These are phyloP conservation scores for Chymomyza caudatula DNA, from an alignment of 2,888 invertebrate species.

Conservation along the genomic window DNA sequence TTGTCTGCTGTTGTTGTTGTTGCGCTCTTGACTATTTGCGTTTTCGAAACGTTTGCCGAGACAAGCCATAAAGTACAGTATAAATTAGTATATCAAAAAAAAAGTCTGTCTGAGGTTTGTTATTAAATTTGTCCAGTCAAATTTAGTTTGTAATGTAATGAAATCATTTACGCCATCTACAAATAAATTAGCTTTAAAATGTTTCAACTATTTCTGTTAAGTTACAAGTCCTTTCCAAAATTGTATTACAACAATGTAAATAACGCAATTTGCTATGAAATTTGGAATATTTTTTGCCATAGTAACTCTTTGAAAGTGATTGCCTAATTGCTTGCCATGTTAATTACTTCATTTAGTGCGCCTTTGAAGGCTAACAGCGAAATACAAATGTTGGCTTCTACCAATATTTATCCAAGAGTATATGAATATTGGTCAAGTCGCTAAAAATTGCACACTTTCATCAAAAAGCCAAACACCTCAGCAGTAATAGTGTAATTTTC, in stretches of 20 bases:
- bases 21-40: conserved; percentile 5
- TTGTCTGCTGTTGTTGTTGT: conserved; percentile 10
- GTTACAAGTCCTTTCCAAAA: not conserved
- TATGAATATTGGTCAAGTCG: too few species aligned
- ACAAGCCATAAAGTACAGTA: not conserved
- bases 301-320: not conserved
- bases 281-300: not conserved
- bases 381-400: too few species aligned
- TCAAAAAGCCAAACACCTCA: too few species aligned
- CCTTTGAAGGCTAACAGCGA: too few species aligned
- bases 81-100: not conserved
- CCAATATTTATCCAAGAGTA: too few species aligned
- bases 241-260: not conserved
- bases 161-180: not conserved
- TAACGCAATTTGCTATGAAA: not conserved
- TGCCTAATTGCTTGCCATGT: not conserved
- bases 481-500: too few species aligned
- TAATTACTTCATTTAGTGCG: not conserved
- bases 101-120: not conserved
- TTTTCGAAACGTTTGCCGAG: conserved; percentile 13
- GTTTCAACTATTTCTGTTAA: too few species aligned
- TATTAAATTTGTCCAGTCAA: not conserved
- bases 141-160: not conserved
- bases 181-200: not conserved
- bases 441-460: too few species aligned